A percentile compares a stretch with the other conserved stretches of the same genome.
Evolutionary conservation across 1,140 invertebrate genomes (phyloP).

Genomic region (Bombus vancouverensis): DNA sequence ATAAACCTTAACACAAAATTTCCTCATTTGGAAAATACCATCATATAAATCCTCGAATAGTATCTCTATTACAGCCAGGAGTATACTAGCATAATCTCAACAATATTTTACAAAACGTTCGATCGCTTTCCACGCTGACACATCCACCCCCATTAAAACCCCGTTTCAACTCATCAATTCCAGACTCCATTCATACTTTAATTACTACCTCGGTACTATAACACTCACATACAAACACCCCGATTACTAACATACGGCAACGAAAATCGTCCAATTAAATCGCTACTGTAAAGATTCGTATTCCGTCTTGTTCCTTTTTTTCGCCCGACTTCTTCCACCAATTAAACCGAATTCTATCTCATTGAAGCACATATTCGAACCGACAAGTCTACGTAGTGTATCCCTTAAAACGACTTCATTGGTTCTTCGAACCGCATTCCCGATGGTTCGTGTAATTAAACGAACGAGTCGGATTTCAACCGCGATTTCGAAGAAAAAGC

Average conservation of each 20-base stretch:
- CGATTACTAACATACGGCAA: not conserved
- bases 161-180: not conserved
- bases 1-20: too few species aligned
- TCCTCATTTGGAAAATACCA: not conserved
- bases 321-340: not conserved
- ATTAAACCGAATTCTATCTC: conserved; percentile 10
- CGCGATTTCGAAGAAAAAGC: conserved; percentile 7
- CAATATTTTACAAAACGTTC: too few species aligned
- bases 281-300: not conserved
- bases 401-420: not conserved
- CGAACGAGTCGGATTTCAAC: conserved; percentile 34
- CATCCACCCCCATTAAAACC: not conserved
- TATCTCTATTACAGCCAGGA: not conserved
- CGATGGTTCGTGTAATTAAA: conserved; percentile 34
- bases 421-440: not conserved
- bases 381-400: not conserved
- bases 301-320: not conserved
- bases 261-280: not conserved
- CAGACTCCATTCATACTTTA: not conserved
- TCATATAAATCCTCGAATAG: not conserved
- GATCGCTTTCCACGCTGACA: not conserved
- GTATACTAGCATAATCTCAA: not conserved
- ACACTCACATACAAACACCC: too few species aligned
- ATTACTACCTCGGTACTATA: not conserved
- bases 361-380: not conserved